phyloP scores from a whole-genome alignment of 1,140 invertebrate genomes.

The Oncopeltus fasciatus region DNA sequence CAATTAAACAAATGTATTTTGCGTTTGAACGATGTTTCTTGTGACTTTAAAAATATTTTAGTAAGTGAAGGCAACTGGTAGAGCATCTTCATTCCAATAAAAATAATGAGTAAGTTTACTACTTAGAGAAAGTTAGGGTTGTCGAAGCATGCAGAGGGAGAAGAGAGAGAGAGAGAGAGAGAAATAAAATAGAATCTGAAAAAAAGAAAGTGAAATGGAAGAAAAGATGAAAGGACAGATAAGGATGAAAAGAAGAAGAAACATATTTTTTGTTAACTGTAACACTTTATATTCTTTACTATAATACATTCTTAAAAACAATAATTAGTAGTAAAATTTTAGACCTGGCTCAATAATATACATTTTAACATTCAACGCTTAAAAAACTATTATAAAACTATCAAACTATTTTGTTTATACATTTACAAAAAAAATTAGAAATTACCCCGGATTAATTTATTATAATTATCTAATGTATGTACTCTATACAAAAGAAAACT shows the following conservation, averaged over 20 bases:
- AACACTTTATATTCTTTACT: constrained; percentile 6
- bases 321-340: background rate
- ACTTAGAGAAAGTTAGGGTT: no score
- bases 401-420: constrained; percentile 22
- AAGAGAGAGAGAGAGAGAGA: no score
- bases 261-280: background rate
- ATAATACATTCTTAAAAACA: constrained; percentile 3
- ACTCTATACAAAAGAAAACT: constrained; percentile 2
- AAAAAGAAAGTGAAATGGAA: background rate
- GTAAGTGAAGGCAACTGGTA: no score
- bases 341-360: background rate
- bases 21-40: no score
- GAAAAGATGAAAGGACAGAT: background rate
- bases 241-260: no score
- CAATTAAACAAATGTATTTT: no score
- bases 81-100: no score
- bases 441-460: constrained; percentile 11
- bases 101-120: no score
- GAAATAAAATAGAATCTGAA: no score
- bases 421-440: constrained; percentile 23
- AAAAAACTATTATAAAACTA: constrained; percentile 26
- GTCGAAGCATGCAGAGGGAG: no score
- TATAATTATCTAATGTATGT: background rate
- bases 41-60: no score
- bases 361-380: constrained; percentile 9